Evolutionary conservation across 2,888 invertebrate genomes (phyloP).

Genomic region (Melinaea menophilus): DNA sequence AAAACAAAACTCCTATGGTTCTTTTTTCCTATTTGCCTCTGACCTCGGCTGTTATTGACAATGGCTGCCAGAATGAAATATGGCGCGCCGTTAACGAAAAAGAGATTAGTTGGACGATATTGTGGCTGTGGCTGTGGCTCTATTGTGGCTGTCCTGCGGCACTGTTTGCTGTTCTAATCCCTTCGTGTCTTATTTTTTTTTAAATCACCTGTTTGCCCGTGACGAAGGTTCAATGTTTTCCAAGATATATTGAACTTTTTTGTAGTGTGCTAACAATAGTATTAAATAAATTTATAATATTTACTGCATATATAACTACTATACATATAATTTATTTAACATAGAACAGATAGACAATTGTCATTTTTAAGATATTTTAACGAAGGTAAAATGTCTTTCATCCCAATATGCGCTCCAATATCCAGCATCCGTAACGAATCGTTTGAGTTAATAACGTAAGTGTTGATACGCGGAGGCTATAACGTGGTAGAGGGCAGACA

Average conservation of each 20-base stretch:
- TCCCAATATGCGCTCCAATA: too few species aligned
- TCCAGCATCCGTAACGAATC: constrained; percentile 10
- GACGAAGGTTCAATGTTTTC: constrained; percentile 62
- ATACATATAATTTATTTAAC: too few species aligned
- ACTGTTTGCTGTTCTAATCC: constrained; percentile 56
- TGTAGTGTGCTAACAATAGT: neutral
- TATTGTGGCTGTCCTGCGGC: constrained; percentile 49
- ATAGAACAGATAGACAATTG: too few species aligned
- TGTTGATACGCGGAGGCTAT: constrained; percentile 43
- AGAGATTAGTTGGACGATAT: constrained; percentile 73
- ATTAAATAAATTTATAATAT: too few species aligned
- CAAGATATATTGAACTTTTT: constrained; percentile 37
- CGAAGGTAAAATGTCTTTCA: too few species aligned
- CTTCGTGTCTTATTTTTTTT: constrained; percentile 54
- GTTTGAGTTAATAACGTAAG: constrained; percentile 15
- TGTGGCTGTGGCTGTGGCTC: constrained; percentile 46
- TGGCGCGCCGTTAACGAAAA: constrained; percentile 72
- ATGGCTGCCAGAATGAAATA: constrained; percentile 77
- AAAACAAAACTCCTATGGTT: constrained; percentile 67
- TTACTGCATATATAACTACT: too few species aligned
- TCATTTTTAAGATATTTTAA: too few species aligned
- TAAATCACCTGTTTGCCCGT: constrained; percentile 57
- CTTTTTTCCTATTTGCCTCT: constrained; percentile 75
- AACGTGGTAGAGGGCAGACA: constrained; percentile 64
- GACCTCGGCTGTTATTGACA: constrained; percentile 75